phyloP scores from a whole-genome alignment of 2,113 vertebrate genomes.

The Monopterus albus region DNA sequence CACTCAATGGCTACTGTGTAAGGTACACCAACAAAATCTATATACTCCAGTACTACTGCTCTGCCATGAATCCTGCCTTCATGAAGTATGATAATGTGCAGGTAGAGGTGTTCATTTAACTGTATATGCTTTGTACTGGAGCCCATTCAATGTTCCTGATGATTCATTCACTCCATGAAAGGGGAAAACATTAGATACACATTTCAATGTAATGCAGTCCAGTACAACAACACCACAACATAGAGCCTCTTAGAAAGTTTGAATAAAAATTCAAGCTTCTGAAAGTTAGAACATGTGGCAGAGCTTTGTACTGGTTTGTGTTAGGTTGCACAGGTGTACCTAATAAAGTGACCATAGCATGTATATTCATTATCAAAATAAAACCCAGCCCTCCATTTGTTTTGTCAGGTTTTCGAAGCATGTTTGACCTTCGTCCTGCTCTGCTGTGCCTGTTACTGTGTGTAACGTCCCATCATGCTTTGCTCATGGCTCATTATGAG shows the following conservation, averaged over 20 bases:
- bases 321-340: background rate
- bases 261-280: too few relatives aligned
- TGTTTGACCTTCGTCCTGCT: slow-evolving; percentile 29
- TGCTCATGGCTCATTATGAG: slow-evolving; percentile 13
- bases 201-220: background rate
- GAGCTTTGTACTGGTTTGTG: background rate
- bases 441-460: background rate
- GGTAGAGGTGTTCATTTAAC: too few relatives aligned
- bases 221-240: background rate
- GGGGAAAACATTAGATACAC: too few relatives aligned
- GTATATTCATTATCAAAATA: background rate
- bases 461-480: slow-evolving; percentile 50
- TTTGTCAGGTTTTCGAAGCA: slow-evolving; percentile 9
- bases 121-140: too few relatives aligned
- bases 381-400: background rate
- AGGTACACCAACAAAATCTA: background rate
- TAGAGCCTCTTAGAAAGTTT: too few relatives aligned
- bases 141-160: too few relatives aligned
- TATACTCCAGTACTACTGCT: background rate
- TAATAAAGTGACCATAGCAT: slow-evolving; percentile 5
- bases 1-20: too few relatives aligned
- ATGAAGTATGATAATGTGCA: too few relatives aligned
- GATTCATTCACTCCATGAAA: too few relatives aligned
- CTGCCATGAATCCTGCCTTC: background rate
- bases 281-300: background rate